Conservation (phyloP, 2,888 invertebrate genomes). For the Ctenicera cuprea region DNA sequence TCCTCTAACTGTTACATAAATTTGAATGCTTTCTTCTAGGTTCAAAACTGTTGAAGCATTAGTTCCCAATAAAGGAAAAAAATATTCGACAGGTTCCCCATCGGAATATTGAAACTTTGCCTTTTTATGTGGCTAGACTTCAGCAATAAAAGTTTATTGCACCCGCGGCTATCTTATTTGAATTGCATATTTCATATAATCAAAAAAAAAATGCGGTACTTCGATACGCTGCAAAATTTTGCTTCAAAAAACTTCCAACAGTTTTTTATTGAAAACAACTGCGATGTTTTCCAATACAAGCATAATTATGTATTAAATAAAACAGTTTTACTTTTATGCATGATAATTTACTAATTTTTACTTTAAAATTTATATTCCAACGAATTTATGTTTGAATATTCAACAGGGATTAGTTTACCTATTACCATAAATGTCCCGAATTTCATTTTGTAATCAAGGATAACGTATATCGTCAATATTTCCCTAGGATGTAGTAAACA, state of each 20-base stretch:
- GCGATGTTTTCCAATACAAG: not conserved
- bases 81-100: no score
- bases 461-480: constrained; percentile 21
- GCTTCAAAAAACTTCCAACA: not conserved
- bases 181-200: constrained; percentile 24
- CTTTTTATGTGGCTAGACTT: constrained; percentile 12
- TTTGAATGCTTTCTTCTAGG: no score
- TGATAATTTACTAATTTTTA: no score
- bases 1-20: no score
- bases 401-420: not conserved
- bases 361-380: not conserved
- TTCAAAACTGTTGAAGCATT: no score
- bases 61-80: no score
- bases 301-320: no score
- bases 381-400: not conserved
- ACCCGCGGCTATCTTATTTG: constrained; percentile 8
- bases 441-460: not conserved
- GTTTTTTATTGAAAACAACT: not conserved
- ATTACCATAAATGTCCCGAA: not conserved
- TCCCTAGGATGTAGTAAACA: constrained; percentile 21
- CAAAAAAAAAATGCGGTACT: constrained; percentile 12
- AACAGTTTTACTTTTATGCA: no score
- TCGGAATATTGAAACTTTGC: constrained; percentile 15
- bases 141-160: constrained; percentile 27
- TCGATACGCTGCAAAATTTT: not conserved